phyloP scores from a whole-genome alignment of 2,888 invertebrate species.

The Mimas tiliae region DNA sequence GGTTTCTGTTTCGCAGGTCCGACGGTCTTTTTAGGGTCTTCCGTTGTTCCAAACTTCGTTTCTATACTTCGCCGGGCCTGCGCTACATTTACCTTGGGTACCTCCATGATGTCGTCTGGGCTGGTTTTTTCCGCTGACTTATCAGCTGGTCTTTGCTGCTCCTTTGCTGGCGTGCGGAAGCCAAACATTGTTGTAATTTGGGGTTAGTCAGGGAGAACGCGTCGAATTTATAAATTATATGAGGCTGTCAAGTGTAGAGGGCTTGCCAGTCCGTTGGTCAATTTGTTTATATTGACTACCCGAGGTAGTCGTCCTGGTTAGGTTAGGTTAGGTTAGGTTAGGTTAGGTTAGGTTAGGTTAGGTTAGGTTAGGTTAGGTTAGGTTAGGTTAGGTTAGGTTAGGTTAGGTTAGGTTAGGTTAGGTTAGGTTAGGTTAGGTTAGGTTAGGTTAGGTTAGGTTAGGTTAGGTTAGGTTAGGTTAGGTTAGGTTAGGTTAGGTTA shows the following conservation, averaged over 20 bases:
- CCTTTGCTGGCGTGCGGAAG: not conserved
- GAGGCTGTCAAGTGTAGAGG: too few species aligned
- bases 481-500: slow-evolving; percentile 5
- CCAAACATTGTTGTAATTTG: slow-evolving; percentile 18
- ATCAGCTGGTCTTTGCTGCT: not conserved
- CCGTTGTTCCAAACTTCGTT: not conserved
- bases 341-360: slow-evolving; percentile 30
- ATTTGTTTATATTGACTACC: too few species aligned
- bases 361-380: slow-evolving; percentile 30
- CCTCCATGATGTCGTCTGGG: too few species aligned
- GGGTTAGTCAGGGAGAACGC: too few species aligned
- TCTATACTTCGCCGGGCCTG: not conserved
- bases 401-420: slow-evolving; percentile 32
- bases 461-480: slow-evolving; percentile 1
- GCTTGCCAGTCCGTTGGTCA: too few species aligned
- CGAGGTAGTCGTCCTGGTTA: too few species aligned
- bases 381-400: slow-evolving; percentile 29
- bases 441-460: slow-evolving; percentile 33
- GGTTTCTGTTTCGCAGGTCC: not conserved
- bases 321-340: slow-evolving; percentile 29
- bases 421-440: slow-evolving; percentile 34
- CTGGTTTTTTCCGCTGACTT: not conserved
- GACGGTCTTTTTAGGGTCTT: not conserved
- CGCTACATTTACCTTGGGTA: not conserved
- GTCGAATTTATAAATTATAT: too few species aligned